A percentile compares a stretch with the other conserved stretches of the same genome.
phyloP scores from a whole-genome alignment of 2,113 vertebrate species.

The Festucalex cinctus region DNA sequence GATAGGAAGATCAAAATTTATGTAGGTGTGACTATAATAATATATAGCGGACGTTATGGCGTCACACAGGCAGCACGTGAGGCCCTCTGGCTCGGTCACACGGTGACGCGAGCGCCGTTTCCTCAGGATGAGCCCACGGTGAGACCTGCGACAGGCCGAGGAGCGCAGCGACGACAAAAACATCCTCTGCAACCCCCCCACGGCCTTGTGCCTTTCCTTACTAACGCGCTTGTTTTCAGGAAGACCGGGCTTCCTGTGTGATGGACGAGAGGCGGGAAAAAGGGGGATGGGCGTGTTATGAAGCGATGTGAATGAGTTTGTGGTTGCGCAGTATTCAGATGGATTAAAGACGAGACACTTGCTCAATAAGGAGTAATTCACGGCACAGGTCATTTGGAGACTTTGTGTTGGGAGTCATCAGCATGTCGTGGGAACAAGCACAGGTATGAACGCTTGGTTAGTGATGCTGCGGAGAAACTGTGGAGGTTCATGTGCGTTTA shows the following conservation, averaged over 20 bases:
- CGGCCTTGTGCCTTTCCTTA: constrained; percentile 62
- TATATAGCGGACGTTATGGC: constrained; percentile 22
- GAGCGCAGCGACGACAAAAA: constrained; percentile 67
- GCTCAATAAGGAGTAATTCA: constrained; percentile 1
- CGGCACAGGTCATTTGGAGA: not conserved
- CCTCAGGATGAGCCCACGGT: constrained; percentile 73
- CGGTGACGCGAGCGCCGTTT: constrained; percentile 65
- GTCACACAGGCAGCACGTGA: constrained; percentile 35
- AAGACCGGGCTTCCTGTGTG: constrained; percentile 62
- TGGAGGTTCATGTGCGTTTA: too few species aligned
- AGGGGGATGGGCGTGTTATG: constrained; percentile 34
- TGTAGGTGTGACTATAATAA: too few species aligned
- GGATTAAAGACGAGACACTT: constrained; percentile 10
- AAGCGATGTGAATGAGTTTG: not conserved
- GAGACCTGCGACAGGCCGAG: constrained; percentile 53
- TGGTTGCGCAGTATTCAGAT: not conserved
- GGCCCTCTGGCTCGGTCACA: constrained; percentile 26
- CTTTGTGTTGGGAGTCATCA: not conserved
- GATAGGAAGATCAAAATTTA: too few species aligned
- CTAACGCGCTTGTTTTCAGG: constrained; percentile 55
- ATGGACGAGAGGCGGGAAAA: constrained; percentile 48
- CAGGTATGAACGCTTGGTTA: not conserved
- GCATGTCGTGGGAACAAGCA: not conserved
- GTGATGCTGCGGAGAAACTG: too few species aligned
- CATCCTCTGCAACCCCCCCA: constrained; percentile 67